These are phyloP conservation scores for Papilio demoleus DNA, from an alignment of 2,888 invertebrate genomes.

Conservation along the genomic window DNA sequence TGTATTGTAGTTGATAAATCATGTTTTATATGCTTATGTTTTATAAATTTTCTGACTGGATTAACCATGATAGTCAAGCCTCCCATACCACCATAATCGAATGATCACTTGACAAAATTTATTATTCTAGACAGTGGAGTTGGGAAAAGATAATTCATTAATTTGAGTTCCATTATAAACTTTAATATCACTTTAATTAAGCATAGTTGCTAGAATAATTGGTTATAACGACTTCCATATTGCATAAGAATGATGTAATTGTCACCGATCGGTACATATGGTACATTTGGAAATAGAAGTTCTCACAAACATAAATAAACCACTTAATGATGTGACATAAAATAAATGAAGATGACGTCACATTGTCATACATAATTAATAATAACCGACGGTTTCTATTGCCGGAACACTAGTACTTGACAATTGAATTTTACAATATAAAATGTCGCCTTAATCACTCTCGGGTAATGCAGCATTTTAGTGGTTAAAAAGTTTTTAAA, in stretches of 20 bases:
- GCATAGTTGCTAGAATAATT: conserved; percentile 4
- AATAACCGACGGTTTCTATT: neutral
- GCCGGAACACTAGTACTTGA: neutral
- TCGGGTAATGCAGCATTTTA: neutral
- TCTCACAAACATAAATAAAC: conserved; percentile 27
- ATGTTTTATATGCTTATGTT: too few relatives aligned
- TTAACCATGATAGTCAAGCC: too few relatives aligned
- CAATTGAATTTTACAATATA: neutral
- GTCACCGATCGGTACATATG: neutral
- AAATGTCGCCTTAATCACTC: neutral
- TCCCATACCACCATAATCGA: too few relatives aligned
- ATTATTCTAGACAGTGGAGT: too few relatives aligned
- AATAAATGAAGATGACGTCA: conserved; percentile 29
- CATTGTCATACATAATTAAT: conserved; percentile 10
- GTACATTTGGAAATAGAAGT: conserved; percentile 20
- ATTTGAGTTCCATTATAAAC: too few relatives aligned
- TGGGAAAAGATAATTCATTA: too few relatives aligned
- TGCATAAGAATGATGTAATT: conserved; percentile 21
- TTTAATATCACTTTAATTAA: neutral
- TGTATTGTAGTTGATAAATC: too few relatives aligned
- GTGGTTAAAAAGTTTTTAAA: neutral
- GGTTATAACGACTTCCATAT: conserved; percentile 20
- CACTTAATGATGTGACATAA: conserved; percentile 28
- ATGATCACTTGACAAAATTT: too few relatives aligned
- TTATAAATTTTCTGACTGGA: too few relatives aligned